Conservation (phyloP, 2,888 invertebrate genomes). For the Volucella inflata region DNA sequence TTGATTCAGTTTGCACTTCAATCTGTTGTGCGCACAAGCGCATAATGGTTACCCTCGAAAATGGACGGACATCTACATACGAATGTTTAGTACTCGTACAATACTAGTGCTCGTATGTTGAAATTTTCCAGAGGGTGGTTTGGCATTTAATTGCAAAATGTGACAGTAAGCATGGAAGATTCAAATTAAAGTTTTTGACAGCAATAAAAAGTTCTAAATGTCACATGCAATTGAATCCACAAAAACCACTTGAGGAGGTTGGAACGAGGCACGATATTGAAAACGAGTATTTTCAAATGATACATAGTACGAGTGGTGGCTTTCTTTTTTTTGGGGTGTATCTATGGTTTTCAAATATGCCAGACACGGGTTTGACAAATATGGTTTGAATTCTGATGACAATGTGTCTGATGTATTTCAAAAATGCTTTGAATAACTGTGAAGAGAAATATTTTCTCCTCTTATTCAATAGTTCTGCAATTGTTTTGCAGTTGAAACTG, state of each 20-base stretch:
- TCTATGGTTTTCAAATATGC: too few relatives aligned
- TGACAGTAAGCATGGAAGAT: background rate
- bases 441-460: too few relatives aligned
- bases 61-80: background rate
- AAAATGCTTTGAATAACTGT: too few relatives aligned
- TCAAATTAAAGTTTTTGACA: slow-evolving; percentile 43
- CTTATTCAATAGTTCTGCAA: too few relatives aligned
- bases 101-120: too few relatives aligned
- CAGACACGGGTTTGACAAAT: too few relatives aligned
- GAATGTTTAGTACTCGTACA: too few relatives aligned
- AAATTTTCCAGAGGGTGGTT: background rate
- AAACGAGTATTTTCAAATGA: background rate
- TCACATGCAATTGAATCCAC: slow-evolving; percentile 47
- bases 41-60: slow-evolving; percentile 17
- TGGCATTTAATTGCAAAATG: slow-evolving; percentile 22
- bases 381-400: too few relatives aligned
- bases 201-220: slow-evolving; percentile 57
- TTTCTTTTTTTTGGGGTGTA: too few relatives aligned
- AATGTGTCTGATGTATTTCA: too few relatives aligned
- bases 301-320: too few relatives aligned
- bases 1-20: slow-evolving; percentile 36
- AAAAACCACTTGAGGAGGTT: slow-evolving; percentile 41
- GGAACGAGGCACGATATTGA: slow-evolving; percentile 37
- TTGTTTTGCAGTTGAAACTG: too few relatives aligned
- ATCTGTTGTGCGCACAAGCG: slow-evolving; percentile 30